phyloP scores from a whole-genome alignment of 2,797 vertebrate species.

The Sebastes diploproa region DNA sequence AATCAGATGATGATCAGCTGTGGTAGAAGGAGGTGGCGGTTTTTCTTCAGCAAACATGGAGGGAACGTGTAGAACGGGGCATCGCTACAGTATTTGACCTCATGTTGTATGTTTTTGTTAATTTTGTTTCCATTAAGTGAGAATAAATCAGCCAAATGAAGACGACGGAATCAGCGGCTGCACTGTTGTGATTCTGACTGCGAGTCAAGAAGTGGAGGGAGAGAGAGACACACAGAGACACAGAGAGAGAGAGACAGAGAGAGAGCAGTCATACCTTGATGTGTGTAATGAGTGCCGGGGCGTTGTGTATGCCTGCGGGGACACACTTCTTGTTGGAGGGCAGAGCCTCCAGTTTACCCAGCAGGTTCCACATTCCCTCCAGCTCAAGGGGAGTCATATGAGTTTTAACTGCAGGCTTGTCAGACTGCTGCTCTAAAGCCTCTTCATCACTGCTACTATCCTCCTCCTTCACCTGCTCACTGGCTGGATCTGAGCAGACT shows the following conservation, averaged over 20 bases:
- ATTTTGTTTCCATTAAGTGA: no score
- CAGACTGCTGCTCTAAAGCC: constrained; percentile 40
- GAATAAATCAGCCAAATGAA: no score
- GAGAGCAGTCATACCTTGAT: constrained; percentile 84
- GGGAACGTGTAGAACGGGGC: no score
- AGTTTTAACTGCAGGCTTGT: constrained; percentile 62
- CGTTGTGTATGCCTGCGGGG: constrained; percentile 94
- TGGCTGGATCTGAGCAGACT: not conserved
- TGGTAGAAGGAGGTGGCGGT: no score
- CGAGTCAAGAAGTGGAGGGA: no score
- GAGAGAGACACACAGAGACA: no score
- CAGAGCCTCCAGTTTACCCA: constrained; percentile 93
- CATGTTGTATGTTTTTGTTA: no score
- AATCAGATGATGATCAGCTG: no score
- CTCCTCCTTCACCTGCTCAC: constrained; percentile 16
- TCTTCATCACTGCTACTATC: constrained; percentile 52
- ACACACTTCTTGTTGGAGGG: constrained; percentile 95
- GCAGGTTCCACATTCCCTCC: constrained; percentile 92
- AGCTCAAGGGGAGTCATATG: constrained; percentile 92
- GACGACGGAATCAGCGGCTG: no score
- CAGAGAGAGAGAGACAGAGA: not conserved
- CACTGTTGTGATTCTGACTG: no score
- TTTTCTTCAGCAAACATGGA: no score
- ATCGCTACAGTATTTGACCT: no score
- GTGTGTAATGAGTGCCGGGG: constrained; percentile 90